A percentile compares a stretch with the other conserved stretches of the same genome.
These are phyloP conservation scores for Rhyzopertha dominica DNA, from an alignment of 1,140 invertebrate species.

Conservation along the genomic window DNA sequence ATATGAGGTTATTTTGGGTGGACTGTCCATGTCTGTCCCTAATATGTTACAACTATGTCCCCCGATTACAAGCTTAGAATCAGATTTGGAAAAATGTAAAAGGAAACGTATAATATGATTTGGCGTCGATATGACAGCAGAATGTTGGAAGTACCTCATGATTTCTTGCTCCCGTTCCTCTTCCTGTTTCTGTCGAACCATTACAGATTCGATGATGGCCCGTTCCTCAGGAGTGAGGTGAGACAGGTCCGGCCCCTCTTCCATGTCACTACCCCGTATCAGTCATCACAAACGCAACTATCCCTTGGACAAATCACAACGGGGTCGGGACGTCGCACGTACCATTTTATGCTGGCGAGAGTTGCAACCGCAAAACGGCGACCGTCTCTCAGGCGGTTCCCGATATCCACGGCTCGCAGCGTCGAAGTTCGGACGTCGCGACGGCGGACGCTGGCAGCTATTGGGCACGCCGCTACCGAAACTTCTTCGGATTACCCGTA, in stretches of 20 bases:
- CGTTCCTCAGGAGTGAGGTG: conserved; percentile 97
- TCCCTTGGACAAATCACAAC: conserved; percentile 16
- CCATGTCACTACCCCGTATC: conserved; percentile 56
- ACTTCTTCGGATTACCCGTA: conserved; percentile 21
- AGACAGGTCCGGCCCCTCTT: conserved; percentile 87
- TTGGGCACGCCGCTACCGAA: conserved; percentile 4
- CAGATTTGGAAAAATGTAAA: too few species aligned
- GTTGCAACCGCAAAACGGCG: neutral
- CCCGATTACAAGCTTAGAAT: too few species aligned
- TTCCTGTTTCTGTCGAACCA: conserved; percentile 93
- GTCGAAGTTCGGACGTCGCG: conserved; percentile 3
- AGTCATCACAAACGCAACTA: conserved; percentile 23
- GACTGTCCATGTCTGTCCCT: too few species aligned
- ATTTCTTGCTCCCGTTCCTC: conserved; percentile 93
- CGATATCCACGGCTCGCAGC: conserved; percentile 3
- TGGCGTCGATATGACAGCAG: too few species aligned
- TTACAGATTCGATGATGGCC: conserved; percentile 94
- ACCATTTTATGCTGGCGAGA: conserved; percentile 2
- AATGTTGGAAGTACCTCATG: conserved; percentile 92
- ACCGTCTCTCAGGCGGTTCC: conserved; percentile 14
- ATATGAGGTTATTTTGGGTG: too few species aligned
- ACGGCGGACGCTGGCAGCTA: conserved; percentile 12
- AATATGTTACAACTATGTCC: too few species aligned
- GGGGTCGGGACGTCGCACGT: conserved; percentile 10
- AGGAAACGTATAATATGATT: too few species aligned